phyloP scores from a whole-genome alignment of 2,888 invertebrate genomes.

The Pyrrhopygopsis socrates region DNA sequence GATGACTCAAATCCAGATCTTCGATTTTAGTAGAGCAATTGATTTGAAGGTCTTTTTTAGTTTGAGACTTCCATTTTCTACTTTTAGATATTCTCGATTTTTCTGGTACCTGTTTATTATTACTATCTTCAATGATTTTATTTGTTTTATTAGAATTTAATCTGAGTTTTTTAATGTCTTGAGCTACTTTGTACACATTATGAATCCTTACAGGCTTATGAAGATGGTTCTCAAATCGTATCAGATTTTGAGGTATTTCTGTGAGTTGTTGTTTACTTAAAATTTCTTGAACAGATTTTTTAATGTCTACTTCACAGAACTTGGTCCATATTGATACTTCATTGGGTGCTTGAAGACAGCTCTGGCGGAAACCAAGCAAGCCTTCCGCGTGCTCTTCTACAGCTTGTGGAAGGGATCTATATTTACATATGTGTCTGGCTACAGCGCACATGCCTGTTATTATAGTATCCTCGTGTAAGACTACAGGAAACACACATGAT shows the following conservation, averaged over 20 bases:
- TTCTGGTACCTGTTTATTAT: constrained; percentile 51
- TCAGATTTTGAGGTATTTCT: constrained; percentile 96
- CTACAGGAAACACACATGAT: constrained; percentile 96
- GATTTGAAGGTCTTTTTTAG: constrained; percentile 90
- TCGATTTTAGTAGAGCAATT: constrained; percentile 93
- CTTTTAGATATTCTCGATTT: constrained; percentile 89
- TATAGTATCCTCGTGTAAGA: constrained; percentile 95
- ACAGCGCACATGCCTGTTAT: constrained; percentile 98
- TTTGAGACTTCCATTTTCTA: constrained; percentile 94
- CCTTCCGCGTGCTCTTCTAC: constrained; percentile 91
- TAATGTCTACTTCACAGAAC: constrained; percentile 98
- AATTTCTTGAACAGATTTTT: constrained; percentile 95
- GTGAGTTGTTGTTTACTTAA: constrained; percentile 85
- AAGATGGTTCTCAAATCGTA: constrained; percentile 98
- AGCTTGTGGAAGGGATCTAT: constrained; percentile 83
- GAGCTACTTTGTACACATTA: constrained; percentile 98
- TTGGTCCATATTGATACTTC: constrained; percentile 99
- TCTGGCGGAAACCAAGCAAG: constrained; percentile 98
- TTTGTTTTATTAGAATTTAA: constrained; percentile 40
- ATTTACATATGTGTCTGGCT: constrained; percentile 91
- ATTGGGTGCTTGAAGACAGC: constrained; percentile 98
- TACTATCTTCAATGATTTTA: constrained; percentile 64
- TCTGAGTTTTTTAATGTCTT: constrained; percentile 93
- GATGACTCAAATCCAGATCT: constrained; percentile 96
- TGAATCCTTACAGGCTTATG: constrained; percentile 98